phyloP scores from a whole-genome alignment of 1,140 invertebrate genomes.

The Nomia melanderi region DNA sequence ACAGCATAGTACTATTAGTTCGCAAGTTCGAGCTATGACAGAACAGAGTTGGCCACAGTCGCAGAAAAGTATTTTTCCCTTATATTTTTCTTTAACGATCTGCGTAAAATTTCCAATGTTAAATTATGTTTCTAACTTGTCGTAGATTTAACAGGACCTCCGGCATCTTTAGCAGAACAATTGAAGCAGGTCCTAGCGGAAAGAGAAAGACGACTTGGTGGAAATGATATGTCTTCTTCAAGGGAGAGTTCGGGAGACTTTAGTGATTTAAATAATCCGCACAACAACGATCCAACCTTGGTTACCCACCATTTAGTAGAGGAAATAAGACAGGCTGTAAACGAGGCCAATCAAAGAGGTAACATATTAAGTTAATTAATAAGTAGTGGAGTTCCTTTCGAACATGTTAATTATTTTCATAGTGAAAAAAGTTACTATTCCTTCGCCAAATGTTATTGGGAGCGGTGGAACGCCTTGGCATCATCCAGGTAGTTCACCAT shows the following conservation, averaged over 20 bases:
- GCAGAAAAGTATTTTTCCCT: constrained; percentile 72
- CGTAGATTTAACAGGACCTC: constrained; percentile 81
- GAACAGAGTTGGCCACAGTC: constrained; percentile 78
- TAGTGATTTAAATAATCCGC: constrained; percentile 83
- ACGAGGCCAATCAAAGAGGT: constrained; percentile 91
- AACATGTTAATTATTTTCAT: constrained; percentile 16
- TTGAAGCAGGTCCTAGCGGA: constrained; percentile 91
- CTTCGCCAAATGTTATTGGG: constrained; percentile 78
- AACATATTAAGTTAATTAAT: constrained; percentile 53
- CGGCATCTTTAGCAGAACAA: constrained; percentile 90
- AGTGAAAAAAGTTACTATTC: constrained; percentile 85
- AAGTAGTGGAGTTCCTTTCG: background rate
- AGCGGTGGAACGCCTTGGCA: constrained; percentile 74
- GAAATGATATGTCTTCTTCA: constrained; percentile 82
- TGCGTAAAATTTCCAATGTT: background rate
- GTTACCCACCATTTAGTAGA: constrained; percentile 90
- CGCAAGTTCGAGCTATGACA: constrained; percentile 79
- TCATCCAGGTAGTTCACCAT: constrained; percentile 82
- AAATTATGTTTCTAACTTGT: background rate
- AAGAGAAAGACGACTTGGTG: constrained; percentile 84
- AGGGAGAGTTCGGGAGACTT: constrained; percentile 84
- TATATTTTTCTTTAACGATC: constrained; percentile 14
- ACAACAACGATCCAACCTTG: constrained; percentile 78
- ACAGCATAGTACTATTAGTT: constrained; percentile 79
- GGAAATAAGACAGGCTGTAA: constrained; percentile 91